phyloP scores from a whole-genome alignment of 2,113 vertebrate genomes.

The Indri indri region DNA sequence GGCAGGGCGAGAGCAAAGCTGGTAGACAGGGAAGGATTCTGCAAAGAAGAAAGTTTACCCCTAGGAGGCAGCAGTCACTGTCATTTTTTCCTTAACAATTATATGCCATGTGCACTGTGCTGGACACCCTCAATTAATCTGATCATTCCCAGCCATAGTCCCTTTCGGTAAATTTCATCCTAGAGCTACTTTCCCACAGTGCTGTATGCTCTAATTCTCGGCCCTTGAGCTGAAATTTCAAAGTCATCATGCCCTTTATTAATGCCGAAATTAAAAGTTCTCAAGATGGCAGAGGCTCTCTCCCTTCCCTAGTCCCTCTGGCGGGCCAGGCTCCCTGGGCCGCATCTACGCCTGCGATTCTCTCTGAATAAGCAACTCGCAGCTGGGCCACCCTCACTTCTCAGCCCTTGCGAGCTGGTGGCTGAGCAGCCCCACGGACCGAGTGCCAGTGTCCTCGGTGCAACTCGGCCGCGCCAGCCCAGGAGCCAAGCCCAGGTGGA shows the following conservation, averaged over 20 bases:
- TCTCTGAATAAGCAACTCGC: background rate
- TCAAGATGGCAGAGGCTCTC: background rate
- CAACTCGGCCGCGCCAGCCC: too few relatives aligned
- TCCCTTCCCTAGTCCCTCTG: background rate
- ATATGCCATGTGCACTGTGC: background rate
- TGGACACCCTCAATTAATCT: background rate
- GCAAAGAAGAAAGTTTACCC: background rate
- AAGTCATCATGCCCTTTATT: background rate
- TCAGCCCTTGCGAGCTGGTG: background rate
- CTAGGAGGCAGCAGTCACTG: background rate
- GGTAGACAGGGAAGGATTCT: background rate
- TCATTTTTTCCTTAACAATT: background rate
- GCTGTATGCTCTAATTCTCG: background rate
- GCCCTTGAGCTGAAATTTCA: background rate
- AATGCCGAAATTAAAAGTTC: background rate
- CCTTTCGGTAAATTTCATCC: background rate
- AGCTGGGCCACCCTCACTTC: background rate
- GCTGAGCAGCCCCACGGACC: background rate
- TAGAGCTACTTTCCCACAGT: background rate
- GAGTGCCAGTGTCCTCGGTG: background rate
- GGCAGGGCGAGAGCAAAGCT: background rate
- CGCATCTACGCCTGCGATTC: background rate
- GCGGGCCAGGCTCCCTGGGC: background rate
- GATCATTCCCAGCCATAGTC: background rate
- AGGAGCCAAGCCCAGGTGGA: background rate